Evolutionary conservation across 2,797 vertebrate genomes (phyloP).

Genomic region (Syngnathus acus): DNA sequence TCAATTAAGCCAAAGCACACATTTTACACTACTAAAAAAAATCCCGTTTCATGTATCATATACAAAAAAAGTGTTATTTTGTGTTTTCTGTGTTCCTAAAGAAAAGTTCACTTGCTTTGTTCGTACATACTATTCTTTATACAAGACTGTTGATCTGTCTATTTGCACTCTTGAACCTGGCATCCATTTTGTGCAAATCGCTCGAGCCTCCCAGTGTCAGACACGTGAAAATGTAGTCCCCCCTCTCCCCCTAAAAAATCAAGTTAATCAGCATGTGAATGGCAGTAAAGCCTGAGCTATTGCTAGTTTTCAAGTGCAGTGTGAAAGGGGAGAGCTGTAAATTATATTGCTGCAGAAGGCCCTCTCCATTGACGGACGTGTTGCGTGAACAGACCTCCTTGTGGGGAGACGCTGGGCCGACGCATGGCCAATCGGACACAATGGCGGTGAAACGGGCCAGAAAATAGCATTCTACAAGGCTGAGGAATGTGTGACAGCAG

Average conservation of each 20-base stretch:
- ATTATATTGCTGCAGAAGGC: constrained; percentile 73
- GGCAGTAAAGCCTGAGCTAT: constrained; percentile 50
- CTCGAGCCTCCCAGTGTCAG: constrained; percentile 26
- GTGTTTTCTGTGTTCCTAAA: too few species aligned
- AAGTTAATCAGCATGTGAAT: constrained; percentile 71
- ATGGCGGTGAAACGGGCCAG: constrained; percentile 77
- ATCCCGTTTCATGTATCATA: too few species aligned
- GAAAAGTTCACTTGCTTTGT: background rate
- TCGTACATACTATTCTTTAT: background rate
- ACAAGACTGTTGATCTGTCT: background rate
- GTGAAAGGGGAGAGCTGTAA: constrained; percentile 71
- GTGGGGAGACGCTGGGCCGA: constrained; percentile 58
- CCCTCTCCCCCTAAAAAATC: constrained; percentile 20
- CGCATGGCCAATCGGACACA: constrained; percentile 71
- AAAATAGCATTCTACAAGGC: constrained; percentile 75
- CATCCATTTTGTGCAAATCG: constrained; percentile 31
- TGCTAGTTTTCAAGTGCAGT: constrained; percentile 70
- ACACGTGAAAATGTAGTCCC: constrained; percentile 12
- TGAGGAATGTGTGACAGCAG: constrained; percentile 52
- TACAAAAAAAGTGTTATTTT: too few species aligned
- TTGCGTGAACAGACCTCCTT: constrained; percentile 69
- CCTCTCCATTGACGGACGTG: constrained; percentile 60
- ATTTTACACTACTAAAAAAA: too few species aligned
- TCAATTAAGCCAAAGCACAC: too few species aligned
- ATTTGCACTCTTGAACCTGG: background rate